Conservation (phyloP, 1,140 invertebrate genomes). For the Latrodectus geometricus region DNA sequence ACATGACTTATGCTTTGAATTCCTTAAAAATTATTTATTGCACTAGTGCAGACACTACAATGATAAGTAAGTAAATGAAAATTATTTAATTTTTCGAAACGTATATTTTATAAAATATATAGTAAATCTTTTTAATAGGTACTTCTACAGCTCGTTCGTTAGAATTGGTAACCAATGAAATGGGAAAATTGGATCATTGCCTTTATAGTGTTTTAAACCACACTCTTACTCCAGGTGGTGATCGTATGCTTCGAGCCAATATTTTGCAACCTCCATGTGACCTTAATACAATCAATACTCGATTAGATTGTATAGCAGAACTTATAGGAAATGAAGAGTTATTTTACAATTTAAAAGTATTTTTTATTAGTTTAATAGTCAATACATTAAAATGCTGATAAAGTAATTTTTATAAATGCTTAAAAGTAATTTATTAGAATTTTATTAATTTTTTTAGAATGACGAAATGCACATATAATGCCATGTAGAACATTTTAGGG, state of each 20-base stretch:
- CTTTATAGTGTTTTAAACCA: slow-evolving; percentile 82
- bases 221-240: slow-evolving; percentile 83
- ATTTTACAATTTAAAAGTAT: slow-evolving; percentile 72
- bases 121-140: slow-evolving; percentile 41
- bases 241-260: slow-evolving; percentile 79
- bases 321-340: slow-evolving; percentile 74
- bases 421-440: too few relatives aligned
- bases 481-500: too few relatives aligned
- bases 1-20: slow-evolving; percentile 79
- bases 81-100: not conserved
- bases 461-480: too few relatives aligned
- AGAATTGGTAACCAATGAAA: slow-evolving; percentile 77
- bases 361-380: too few relatives aligned
- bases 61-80: slow-evolving; percentile 78
- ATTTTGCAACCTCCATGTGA: slow-evolving; percentile 77
- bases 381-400: too few relatives aligned
- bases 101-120: not conserved
- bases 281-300: slow-evolving; percentile 75
- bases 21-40: slow-evolving; percentile 86
- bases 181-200: slow-evolving; percentile 69
- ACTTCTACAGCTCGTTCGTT: slow-evolving; percentile 74
- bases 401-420: too few relatives aligned
- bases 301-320: slow-evolving; percentile 81
- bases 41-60: slow-evolving; percentile 83
- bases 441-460: too few relatives aligned